Conservation (phyloP, 2,797 vertebrate species). For the Pangasius mekongensis region DNA sequence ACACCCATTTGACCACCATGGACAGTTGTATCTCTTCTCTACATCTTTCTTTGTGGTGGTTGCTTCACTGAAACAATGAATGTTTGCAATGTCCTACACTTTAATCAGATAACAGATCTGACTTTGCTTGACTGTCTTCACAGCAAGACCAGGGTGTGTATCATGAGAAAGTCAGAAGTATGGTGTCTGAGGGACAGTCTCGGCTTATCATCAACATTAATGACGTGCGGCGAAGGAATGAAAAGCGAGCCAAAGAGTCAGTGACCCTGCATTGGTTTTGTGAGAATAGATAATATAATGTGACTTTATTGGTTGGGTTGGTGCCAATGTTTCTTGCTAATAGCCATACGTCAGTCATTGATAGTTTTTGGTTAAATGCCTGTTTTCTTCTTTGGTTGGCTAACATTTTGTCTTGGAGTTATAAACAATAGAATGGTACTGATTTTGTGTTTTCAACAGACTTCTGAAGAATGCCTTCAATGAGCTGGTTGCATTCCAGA, state of each 20-base stretch:
- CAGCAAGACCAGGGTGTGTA: slow-evolving; percentile 72
- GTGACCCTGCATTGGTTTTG: slow-evolving; percentile 8
- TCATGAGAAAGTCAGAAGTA: slow-evolving; percentile 66
- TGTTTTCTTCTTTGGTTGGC: not conserved
- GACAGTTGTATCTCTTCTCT: not conserved
- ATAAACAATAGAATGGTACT: not conserved
- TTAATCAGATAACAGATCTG: not conserved
- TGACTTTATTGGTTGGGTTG: not conserved
- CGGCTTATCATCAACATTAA: slow-evolving; percentile 68
- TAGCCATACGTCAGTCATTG: not conserved
- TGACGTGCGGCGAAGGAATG: slow-evolving; percentile 66
- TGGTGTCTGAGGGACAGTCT: slow-evolving; percentile 64
- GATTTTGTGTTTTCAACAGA: slow-evolving; percentile 50
- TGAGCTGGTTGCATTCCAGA: slow-evolving; percentile 77
- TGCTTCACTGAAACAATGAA: not conserved
- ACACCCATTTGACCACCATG: too few species aligned
- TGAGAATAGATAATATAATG: not conserved
- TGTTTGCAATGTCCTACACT: not conserved
- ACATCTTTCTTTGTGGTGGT: not conserved
- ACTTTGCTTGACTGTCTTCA: slow-evolving; percentile 11
- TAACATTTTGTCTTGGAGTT: not conserved
- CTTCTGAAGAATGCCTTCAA: slow-evolving; percentile 72
- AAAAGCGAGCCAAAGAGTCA: slow-evolving; percentile 66
- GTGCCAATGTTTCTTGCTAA: not conserved
- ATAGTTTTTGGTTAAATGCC: not conserved